Conservation (phyloP, 2,797 vertebrate genomes). For the Thripadectes ignobilis region DNA sequence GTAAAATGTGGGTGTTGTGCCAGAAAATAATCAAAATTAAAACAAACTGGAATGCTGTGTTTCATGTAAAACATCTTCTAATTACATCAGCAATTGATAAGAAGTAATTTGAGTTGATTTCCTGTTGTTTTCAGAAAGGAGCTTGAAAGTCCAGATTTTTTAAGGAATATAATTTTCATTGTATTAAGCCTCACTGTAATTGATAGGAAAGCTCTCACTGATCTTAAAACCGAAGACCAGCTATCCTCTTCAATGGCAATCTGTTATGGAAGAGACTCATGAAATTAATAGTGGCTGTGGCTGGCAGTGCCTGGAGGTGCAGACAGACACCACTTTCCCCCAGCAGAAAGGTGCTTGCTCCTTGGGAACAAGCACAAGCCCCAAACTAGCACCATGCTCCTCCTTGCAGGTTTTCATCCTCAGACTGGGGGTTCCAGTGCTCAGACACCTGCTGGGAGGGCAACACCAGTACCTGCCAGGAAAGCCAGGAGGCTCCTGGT, state of each 20-base stretch:
- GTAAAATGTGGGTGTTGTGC: background rate
- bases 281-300: background rate
- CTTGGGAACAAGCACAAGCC: background rate
- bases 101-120: background rate
- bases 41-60: background rate
- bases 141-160: background rate
- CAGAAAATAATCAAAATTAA: background rate
- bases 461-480: background rate
- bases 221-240: background rate
- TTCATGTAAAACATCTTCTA: background rate
- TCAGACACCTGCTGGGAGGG: background rate
- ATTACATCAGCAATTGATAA: background rate
- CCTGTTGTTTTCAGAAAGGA: background rate
- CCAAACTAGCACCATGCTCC: background rate
- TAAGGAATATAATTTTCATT: background rate
- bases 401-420: background rate
- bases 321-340: accelerated
- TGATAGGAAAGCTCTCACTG: background rate
- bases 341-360: accelerated
- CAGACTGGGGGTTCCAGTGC: accelerated
- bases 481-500: background rate
- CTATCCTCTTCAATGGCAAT: background rate
- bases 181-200: background rate
- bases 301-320: background rate
- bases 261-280: background rate